These are phyloP conservation scores for Microctonus brassicae DNA, from an alignment of 2,888 invertebrate genomes.

Conservation along the genomic window DNA sequence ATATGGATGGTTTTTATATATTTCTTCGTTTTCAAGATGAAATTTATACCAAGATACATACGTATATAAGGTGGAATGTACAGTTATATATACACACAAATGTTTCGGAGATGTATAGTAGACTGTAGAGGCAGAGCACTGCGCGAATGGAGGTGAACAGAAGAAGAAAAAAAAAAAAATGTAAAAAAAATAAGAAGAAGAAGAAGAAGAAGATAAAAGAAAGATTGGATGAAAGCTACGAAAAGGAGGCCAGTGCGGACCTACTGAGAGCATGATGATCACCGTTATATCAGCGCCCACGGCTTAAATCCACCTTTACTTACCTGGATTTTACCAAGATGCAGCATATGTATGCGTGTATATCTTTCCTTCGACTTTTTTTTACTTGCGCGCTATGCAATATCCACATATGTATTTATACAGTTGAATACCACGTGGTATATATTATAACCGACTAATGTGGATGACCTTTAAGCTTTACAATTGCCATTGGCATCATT, in stretches of 20 bases:
- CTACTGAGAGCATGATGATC: conserved; percentile 59
- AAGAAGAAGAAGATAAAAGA: conserved; percentile 36
- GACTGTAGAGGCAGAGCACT: conserved; percentile 38
- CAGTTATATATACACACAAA: conserved; percentile 23
- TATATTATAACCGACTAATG: conserved; percentile 7
- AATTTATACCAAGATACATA: conserved; percentile 8
- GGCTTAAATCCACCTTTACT: conserved; percentile 55
- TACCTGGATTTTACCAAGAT: conserved; percentile 56
- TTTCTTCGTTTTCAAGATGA: neutral
- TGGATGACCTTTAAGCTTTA: conserved; percentile 21
- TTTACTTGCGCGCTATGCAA: neutral
- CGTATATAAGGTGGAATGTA: neutral
- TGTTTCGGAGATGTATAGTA: conserved; percentile 28
- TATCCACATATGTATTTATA: neutral
- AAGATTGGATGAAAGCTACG: conserved; percentile 40
- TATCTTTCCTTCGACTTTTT: neutral
- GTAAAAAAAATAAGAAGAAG: conserved; percentile 4
- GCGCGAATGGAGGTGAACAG: conserved; percentile 50
- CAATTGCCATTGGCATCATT: conserved; percentile 28
- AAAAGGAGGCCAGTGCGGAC: conserved; percentile 64
- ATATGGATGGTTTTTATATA: conserved; percentile 31
- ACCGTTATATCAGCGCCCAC: conserved; percentile 67
- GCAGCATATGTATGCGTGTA: conserved; percentile 25
- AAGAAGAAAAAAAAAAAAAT: conserved; percentile 34
- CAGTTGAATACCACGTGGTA: conserved; percentile 1